Conservation (phyloP, 2,888 invertebrate genomes). For the Abrostola tripartita region DNA sequence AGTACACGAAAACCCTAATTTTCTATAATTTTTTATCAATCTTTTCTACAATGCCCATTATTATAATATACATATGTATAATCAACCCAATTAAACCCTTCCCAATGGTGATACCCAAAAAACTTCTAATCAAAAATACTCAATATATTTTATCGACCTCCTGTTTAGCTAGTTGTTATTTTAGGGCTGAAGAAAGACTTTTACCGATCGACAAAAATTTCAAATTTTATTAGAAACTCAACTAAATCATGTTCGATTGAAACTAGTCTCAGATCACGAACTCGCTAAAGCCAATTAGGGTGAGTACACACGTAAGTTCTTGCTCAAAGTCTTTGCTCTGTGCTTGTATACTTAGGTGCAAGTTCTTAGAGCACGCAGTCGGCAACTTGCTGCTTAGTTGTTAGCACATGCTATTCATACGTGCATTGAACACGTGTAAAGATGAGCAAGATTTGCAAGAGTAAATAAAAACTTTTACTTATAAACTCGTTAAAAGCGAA, state of each 20-base stretch:
- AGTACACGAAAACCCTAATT: too few relatives aligned
- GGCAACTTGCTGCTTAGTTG: not conserved
- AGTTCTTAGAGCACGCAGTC: not conserved
- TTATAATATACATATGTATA: too few relatives aligned
- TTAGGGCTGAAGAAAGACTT: too few relatives aligned
- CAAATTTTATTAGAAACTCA: not conserved
- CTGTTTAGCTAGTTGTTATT: too few relatives aligned
- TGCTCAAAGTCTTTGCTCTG: conserved; percentile 7
- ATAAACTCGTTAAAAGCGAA: not conserved
- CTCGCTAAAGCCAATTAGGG: conserved; percentile 14
- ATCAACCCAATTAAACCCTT: too few relatives aligned
- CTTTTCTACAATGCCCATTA: too few relatives aligned
- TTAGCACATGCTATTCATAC: not conserved
- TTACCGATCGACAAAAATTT: too few relatives aligned
- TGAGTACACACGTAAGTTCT: conserved; percentile 12
- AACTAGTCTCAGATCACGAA: not conserved
- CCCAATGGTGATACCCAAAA: too few relatives aligned
- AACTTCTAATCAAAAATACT: too few relatives aligned
- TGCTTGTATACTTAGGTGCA: conserved; percentile 4
- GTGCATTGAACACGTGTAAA: not conserved
- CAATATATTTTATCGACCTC: too few relatives aligned
- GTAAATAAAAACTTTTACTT: not conserved
- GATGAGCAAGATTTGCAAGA: not conserved
- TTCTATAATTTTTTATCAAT: too few relatives aligned
- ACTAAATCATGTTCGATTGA: not conserved